These are phyloP conservation scores for Girardinus metallicus DNA, from an alignment of 2,797 vertebrate species.

Conservation along the genomic window DNA sequence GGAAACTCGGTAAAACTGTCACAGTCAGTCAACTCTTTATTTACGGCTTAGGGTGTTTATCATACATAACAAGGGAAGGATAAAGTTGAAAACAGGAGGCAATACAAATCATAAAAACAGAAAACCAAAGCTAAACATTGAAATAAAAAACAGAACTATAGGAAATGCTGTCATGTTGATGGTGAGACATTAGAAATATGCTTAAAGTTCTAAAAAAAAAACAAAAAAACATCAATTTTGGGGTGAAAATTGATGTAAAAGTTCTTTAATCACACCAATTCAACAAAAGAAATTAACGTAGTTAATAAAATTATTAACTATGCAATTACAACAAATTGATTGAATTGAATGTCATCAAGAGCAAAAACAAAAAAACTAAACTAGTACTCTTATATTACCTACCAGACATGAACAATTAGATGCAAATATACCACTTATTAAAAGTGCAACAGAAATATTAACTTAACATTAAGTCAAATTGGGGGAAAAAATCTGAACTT, in stretches of 20 bases:
- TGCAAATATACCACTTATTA: neutral
- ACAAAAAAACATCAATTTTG: too few species aligned
- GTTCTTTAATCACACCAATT: neutral
- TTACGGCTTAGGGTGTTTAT: neutral
- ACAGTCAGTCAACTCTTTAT: neutral
- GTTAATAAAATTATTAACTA: neutral
- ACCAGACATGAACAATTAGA: too few species aligned
- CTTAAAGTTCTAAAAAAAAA: neutral
- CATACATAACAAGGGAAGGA: neutral
- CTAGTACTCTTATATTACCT: too few species aligned
- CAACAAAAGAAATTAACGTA: neutral
- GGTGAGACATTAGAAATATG: neutral
- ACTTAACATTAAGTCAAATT: neutral
- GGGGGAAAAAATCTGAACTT: neutral
- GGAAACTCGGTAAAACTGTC: neutral
- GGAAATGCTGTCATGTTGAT: neutral
- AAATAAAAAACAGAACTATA: neutral
- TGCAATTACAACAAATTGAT: too few species aligned
- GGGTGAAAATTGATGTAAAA: neutral
- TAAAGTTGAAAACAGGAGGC: neutral
- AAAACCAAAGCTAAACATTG: neutral
- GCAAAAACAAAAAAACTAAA: too few species aligned
- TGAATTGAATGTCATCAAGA: too few species aligned
- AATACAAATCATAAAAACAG: neutral
- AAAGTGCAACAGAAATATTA: neutral